phyloP scores from a whole-genome alignment of 1,140 invertebrate species.

The Coenobita brevimanus region DNA sequence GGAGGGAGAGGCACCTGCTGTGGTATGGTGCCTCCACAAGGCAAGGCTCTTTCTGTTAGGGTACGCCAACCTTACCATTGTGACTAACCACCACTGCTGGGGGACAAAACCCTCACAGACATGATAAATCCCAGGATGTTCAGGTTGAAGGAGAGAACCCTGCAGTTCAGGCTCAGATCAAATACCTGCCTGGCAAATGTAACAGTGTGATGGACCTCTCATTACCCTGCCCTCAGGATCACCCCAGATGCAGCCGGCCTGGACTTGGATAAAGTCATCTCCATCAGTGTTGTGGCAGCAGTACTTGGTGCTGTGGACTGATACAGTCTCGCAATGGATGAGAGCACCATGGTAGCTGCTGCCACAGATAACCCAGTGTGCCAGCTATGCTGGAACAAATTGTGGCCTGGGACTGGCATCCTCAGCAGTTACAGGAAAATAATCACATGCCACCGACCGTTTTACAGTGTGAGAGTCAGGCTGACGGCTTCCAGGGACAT shows the following conservation, averaged over 20 bases:
- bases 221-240: neutral
- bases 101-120: neutral
- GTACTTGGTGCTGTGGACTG: neutral
- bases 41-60: slow-evolving; percentile 13
- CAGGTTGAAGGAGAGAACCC: neutral
- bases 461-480: neutral
- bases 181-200: no score
- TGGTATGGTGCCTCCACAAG: neutral
- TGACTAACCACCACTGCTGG: slow-evolving; percentile 10
- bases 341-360: neutral
- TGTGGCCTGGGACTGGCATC: no score
- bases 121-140: neutral
- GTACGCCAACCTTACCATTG: neutral
- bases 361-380: neutral
- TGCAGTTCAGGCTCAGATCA: neutral
- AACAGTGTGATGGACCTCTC: neutral
- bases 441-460: no score
- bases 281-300: no score
- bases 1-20: neutral
- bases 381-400: neutral
- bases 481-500: neutral
- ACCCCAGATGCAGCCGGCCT: no score
- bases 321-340: neutral
- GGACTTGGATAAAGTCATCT: neutral
- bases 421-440: no score